A percentile compares a stretch with the other conserved stretches of the same genome.
These are phyloP conservation scores for Cephalopterus ornatus DNA, from an alignment of 2,113 vertebrate species.

Conservation along the genomic window DNA sequence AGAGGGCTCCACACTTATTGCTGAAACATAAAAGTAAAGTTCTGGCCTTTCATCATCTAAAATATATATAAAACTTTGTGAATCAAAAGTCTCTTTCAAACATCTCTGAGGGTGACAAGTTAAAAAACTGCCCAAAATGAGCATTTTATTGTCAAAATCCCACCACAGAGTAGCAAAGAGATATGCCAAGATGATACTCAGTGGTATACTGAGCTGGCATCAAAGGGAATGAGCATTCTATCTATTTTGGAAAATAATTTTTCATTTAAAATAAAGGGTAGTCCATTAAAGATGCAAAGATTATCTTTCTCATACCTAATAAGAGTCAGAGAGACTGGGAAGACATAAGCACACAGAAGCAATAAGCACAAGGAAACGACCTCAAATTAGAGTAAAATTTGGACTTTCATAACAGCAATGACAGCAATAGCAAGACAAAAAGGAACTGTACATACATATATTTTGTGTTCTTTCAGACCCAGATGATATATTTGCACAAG, in stretches of 20 bases:
- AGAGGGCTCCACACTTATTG: constrained; percentile 55
- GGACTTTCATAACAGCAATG: neutral
- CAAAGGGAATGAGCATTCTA: neutral
- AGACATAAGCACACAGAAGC: neutral
- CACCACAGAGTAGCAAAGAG: neutral
- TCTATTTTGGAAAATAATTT: neutral
- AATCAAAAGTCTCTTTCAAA: constrained; percentile 72
- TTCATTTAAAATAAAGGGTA: constrained; percentile 14
- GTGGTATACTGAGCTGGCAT: neutral
- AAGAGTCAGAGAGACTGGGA: neutral
- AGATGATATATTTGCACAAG: neutral
- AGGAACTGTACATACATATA: neutral
- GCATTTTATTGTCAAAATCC: constrained; percentile 30
- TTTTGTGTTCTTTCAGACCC: neutral
- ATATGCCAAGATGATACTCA: neutral
- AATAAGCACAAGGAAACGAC: neutral
- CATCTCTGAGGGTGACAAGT: constrained; percentile 37
- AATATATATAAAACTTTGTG: constrained; percentile 32
- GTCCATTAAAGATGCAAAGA: neutral
- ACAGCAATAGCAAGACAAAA: neutral
- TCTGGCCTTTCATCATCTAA: constrained; percentile 73
- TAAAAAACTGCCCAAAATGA: constrained; percentile 44
- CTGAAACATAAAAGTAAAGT: constrained; percentile 73
- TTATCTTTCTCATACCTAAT: neutral
- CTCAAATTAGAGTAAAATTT: neutral